These are phyloP conservation scores for Anseranas semipalmata DNA, from an alignment of 2,113 vertebrate species.

Conservation along the genomic window DNA sequence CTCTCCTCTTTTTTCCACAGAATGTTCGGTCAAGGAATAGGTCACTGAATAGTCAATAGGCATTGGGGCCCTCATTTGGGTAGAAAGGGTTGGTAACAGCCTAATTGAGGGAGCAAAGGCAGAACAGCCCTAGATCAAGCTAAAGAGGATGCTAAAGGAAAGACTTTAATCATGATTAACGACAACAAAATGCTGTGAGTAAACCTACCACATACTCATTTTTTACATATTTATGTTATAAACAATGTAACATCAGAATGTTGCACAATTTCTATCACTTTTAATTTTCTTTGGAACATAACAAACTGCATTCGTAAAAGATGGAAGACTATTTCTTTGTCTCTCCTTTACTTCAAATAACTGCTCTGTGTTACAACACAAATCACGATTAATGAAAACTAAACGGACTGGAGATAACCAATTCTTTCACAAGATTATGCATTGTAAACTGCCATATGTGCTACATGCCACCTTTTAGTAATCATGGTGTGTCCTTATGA, in stretches of 20 bases:
- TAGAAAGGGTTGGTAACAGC: neutral
- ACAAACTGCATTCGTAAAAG: neutral
- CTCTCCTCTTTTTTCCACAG: neutral
- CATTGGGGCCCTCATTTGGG: neutral
- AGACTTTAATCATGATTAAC: too few relatives aligned
- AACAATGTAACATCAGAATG: neutral
- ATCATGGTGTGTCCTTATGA: neutral
- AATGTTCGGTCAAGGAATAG: neutral
- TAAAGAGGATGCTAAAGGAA: neutral
- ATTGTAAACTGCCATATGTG: too few relatives aligned
- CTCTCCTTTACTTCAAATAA: neutral
- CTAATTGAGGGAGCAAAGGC: neutral
- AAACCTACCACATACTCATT: neutral
- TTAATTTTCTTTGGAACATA: neutral
- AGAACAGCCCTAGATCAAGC: neutral
- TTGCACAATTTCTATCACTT: neutral
- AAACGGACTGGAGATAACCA: neutral
- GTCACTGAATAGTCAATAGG: neutral
- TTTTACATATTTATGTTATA: neutral
- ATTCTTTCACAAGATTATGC: neutral
- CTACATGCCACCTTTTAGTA: neutral
- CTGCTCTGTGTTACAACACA: neutral
- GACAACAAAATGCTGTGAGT: neutral
- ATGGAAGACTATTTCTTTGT: neutral
- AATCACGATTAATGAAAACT: neutral